Base-by-base conservation (phyloP, 2,888 invertebrate species). In the Chrysina gloriosa region DNA sequence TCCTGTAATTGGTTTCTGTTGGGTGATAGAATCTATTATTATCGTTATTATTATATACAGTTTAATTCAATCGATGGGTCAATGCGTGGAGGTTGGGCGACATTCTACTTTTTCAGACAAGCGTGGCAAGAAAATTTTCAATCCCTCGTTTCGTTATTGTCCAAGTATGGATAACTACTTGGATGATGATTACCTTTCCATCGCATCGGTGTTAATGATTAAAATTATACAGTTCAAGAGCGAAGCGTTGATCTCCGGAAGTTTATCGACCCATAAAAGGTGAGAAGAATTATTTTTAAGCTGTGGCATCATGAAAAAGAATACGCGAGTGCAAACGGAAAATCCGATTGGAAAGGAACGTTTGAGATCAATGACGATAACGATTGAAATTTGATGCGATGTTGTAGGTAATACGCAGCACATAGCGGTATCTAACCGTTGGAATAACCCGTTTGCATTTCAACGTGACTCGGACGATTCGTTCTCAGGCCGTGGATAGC, bases 161-260 rank as follows among this genome's bases (percentile, higher is more conserved):
- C n/a, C n/a, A n/a, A n/a, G n/a, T n/a, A n/a, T n/a, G n/a, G n/a
- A n/a, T n/a, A n/a, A n/a, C n/a, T n/a, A n/a, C n/a, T n/a, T n/a
- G n/a, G n/a, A n/a, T n/a, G n/a, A 21, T 45, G 9, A 45, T 45
- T 45, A 45, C 45, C 45, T 45, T 45, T 45, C 21, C n/a, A 21
- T 19, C 7, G 19, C 45, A 45, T 21, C 14, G 36, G 3, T 1
- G 45, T 21, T 45, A 19, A 45, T 16, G 16, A 16, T 45, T 45
- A 21, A 21, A 45, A 45, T 45, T 21, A 45, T 9, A 6, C n/a
- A 21, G 19, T 45, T 45, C 45, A 45, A 45, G 45, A 19, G 21
- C 45, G 7, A 19, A 9, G 19, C 45, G 45, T 21, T 21, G 19
- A 45, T 45, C 45, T 9, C 19, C 7, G 21, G 45, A 45, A 45